phyloP scores from a whole-genome alignment of 2,888 invertebrate species.

The Drosophila rubida region DNA sequence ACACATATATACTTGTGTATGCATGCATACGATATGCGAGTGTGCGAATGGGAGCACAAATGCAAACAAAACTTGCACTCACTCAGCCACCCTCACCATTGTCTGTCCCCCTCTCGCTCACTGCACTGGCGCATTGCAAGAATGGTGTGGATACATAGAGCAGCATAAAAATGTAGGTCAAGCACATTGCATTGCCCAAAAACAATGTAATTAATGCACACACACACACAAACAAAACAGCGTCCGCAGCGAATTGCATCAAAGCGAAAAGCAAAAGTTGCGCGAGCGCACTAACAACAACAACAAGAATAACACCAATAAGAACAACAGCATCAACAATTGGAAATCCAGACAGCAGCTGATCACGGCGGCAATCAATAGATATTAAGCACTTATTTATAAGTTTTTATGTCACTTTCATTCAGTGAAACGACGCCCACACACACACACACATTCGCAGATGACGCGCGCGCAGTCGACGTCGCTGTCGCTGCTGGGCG shows the following conservation, averaged over 20 bases:
- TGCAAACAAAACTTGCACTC: slow-evolving; percentile 43
- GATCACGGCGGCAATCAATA: slow-evolving; percentile 38
- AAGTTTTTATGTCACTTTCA: slow-evolving; percentile 51
- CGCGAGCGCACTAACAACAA: slow-evolving; percentile 44
- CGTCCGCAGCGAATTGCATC: slow-evolving; percentile 28
- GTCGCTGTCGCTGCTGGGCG: slow-evolving; percentile 22
- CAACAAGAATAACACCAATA: slow-evolving; percentile 12
- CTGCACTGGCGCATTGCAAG: slow-evolving; percentile 22
- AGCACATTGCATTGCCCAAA: slow-evolving; percentile 55
- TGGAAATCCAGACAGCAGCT: slow-evolving; percentile 14
- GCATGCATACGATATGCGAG: slow-evolving; percentile 9
- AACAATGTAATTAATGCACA: slow-evolving; percentile 29
- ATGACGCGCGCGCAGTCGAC: slow-evolving; percentile 58
- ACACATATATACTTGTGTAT: background rate
- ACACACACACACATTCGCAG: slow-evolving; percentile 16
- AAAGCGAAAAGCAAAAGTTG: slow-evolving; percentile 19
- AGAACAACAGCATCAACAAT: slow-evolving; percentile 24
- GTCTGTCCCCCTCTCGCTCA: background rate
- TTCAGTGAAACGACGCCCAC: slow-evolving; percentile 41
- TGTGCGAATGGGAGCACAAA: slow-evolving; percentile 37
- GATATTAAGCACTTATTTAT: slow-evolving; percentile 40
- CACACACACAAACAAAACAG: slow-evolving; percentile 25
- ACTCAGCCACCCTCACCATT: background rate
- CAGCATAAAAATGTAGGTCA: slow-evolving; percentile 51
- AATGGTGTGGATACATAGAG: slow-evolving; percentile 29